phyloP scores from a whole-genome alignment of 2,888 invertebrate genomes.

The Leptopilina drosophilae region DNA sequence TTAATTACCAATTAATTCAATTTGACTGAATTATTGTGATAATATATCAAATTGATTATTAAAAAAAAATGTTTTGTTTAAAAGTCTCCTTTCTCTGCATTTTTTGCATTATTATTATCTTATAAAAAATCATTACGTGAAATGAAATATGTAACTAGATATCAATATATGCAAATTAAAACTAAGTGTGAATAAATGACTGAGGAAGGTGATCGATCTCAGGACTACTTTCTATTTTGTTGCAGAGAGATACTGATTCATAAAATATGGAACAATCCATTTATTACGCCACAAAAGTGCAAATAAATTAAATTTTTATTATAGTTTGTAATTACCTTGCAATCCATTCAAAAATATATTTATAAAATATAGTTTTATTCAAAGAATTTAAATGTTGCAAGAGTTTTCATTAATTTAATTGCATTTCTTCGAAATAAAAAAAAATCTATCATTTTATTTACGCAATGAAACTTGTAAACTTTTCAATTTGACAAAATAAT shows the following conservation, averaged over 20 bases:
- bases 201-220: slow-evolving; percentile 30
- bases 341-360: slow-evolving; percentile 3
- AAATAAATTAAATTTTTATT: slow-evolving; percentile 44
- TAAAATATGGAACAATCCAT: slow-evolving; percentile 28
- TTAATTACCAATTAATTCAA: too few relatives aligned
- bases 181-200: slow-evolving; percentile 14
- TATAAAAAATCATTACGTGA: slow-evolving; percentile 24
- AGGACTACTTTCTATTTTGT: slow-evolving; percentile 26
- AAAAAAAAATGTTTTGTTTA: background rate
- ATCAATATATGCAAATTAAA: slow-evolving; percentile 39
- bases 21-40: too few relatives aligned
- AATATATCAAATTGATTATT: too few relatives aligned
- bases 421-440: background rate
- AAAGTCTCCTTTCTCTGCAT: background rate
- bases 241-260: slow-evolving; percentile 4
- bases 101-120: background rate
- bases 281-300: slow-evolving; percentile 59
- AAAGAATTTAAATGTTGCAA: background rate
- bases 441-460: slow-evolving; percentile 10
- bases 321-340: slow-evolving; percentile 28
- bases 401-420: slow-evolving; percentile 1
- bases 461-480: background rate
- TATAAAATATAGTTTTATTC: slow-evolving; percentile 2
- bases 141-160: slow-evolving; percentile 24
- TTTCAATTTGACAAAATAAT: background rate